Percentiles rank a stretch among this genome's conserved stretches.
These are phyloP conservation scores for Suncus etruscus DNA, from an alignment of 2,113 vertebrate species.

Conservation along the genomic window DNA sequence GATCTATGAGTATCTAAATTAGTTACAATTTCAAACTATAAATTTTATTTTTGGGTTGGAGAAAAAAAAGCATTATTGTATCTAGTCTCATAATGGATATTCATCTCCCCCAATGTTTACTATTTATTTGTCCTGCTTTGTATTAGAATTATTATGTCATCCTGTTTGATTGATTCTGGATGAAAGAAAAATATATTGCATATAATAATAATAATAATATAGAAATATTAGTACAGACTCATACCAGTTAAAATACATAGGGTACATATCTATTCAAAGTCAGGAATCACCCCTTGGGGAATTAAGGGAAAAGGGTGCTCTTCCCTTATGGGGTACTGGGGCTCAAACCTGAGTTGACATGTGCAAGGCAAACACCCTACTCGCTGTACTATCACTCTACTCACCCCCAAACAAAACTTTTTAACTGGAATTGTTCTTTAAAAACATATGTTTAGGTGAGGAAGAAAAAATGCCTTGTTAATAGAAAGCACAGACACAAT, in stretches of 20 bases:
- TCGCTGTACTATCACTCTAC: too few species aligned
- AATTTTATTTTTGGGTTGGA: background rate
- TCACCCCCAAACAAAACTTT: conserved; percentile 30
- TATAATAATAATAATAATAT: background rate
- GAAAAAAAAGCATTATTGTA: background rate
- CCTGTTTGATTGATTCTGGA: background rate
- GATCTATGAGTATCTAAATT: background rate
- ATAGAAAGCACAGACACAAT: conserved; percentile 46
- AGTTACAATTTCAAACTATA: conserved; percentile 2
- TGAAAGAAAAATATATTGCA: background rate
- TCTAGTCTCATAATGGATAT: background rate
- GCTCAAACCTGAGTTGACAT: too few species aligned
- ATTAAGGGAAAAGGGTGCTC: too few species aligned
- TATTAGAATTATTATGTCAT: background rate
- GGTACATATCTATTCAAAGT: conserved; percentile 17
- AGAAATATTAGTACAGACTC: background rate
- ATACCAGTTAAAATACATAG: background rate
- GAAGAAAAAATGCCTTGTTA: conserved; percentile 1
- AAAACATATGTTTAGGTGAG: background rate
- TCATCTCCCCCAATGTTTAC: background rate
- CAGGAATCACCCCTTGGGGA: background rate
- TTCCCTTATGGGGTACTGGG: too few species aligned
- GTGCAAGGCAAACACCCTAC: too few species aligned
- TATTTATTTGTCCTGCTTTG: background rate
- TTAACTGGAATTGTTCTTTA: conserved; percentile 18